A percentile compares a stretch with the other conserved stretches of the same genome.
These are phyloP conservation scores for Zoanthus sociatus DNA, from an alignment of 92 coral and sea anemone species.

Conservation along the genomic window DNA sequence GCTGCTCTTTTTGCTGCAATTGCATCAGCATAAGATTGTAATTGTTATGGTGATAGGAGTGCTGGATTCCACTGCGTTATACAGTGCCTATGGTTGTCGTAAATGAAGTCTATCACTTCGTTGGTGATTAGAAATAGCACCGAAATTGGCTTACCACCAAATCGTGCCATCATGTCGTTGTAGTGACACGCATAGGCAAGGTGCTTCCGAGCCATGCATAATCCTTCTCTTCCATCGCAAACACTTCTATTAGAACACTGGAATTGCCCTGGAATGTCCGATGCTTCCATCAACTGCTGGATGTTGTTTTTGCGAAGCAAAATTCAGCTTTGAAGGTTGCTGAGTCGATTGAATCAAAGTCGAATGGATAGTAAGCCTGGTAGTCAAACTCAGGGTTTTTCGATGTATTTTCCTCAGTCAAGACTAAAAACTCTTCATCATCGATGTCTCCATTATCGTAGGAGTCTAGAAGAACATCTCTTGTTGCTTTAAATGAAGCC, in stretches of 20 bases:
- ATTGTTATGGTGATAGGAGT: slow-evolving; percentile 1
- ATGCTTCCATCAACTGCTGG: neutral
- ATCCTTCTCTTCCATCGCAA: neutral
- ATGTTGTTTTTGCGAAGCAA: slow-evolving; percentile 30
- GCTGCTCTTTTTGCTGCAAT: neutral
- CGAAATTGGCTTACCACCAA: slow-evolving; percentile 2
- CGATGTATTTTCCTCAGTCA: neutral
- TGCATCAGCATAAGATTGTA: slow-evolving; percentile 3
- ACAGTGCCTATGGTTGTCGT: slow-evolving; percentile 5
- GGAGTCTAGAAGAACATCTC: no score
- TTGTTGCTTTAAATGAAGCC: no score
- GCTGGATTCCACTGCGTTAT: slow-evolving; percentile 9
- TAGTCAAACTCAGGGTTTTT: slow-evolving; percentile 14
- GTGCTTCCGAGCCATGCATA: neutral
- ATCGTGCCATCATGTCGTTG: slow-evolving; percentile 1
- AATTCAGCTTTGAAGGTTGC: slow-evolving; percentile 37
- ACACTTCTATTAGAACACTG: slow-evolving; percentile 10
- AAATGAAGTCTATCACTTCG: slow-evolving; percentile 10
- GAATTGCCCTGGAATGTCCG: slow-evolving; percentile 34
- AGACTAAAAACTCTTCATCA: no score
- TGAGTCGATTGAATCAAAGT: slow-evolving; percentile 34
- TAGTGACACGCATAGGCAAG: neutral
- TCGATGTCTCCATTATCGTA: no score
- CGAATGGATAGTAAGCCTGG: slow-evolving; percentile 26
- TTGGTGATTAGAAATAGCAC: neutral